Evolutionary conservation across 2,888 invertebrate genomes (phyloP).

Genomic region (Drosophila paracracens): DNA sequence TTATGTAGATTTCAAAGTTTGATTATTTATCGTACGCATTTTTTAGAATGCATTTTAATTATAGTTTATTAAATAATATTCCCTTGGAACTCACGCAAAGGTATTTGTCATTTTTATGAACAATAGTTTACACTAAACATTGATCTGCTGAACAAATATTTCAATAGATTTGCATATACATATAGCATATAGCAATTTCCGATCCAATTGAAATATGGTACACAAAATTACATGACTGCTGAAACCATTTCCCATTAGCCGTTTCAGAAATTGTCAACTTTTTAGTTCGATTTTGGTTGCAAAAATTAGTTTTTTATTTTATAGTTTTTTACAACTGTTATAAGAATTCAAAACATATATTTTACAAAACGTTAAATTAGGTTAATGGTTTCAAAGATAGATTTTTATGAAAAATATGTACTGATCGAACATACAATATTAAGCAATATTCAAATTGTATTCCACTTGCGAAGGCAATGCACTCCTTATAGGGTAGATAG

Average conservation of each 20-base stretch:
- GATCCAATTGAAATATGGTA: neutral
- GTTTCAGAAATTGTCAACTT: neutral
- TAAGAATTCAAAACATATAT: neutral
- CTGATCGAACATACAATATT: conserved; percentile 9
- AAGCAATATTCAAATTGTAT: conserved; percentile 16
- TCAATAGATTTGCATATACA: neutral
- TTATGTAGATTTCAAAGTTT: conserved; percentile 25
- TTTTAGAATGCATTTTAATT: neutral
- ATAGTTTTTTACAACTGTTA: neutral
- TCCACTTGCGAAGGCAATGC: neutral
- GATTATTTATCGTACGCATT: neutral
- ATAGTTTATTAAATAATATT: neutral
- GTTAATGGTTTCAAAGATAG: conserved; percentile 42
- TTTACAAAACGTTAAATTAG: conserved; percentile 11
- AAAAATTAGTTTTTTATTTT: neutral
- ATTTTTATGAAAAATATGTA: conserved; percentile 5
- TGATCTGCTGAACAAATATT: neutral
- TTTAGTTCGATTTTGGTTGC: neutral
- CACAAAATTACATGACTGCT: neutral
- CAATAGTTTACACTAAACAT: neutral
- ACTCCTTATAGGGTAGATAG: conserved; percentile 17
- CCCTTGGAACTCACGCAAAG: neutral
- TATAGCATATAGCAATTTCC: neutral
- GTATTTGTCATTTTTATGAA: neutral
- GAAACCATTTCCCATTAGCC: neutral